These are phyloP conservation scores for Eutolmus rufibarbis DNA, from an alignment of 2,888 invertebrate genomes.

Conservation along the genomic window DNA sequence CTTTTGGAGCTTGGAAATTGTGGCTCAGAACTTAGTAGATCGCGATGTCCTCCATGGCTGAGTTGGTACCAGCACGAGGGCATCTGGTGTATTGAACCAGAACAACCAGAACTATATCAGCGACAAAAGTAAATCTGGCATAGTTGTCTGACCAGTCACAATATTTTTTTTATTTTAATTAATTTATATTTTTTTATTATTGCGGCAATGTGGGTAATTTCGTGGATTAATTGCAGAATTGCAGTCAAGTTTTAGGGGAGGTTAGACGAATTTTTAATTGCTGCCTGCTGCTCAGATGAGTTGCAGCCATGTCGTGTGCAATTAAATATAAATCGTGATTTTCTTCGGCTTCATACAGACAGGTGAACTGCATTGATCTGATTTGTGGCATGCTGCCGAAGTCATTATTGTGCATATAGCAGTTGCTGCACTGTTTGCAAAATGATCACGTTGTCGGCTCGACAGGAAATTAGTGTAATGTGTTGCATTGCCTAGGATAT, in stretches of 20 bases:
- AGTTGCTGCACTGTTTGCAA: not conserved
- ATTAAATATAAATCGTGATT: not conserved
- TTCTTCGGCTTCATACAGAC: not conserved
- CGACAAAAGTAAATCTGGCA: not conserved
- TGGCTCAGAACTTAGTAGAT: not conserved
- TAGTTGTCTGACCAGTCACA: not conserved
- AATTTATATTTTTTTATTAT: not conserved
- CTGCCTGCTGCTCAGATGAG: not conserved
- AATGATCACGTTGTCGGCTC: not conserved
- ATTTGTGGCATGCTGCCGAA: not conserved
- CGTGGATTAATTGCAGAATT: not conserved
- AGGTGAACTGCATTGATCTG: not conserved
- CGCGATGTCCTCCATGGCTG: not conserved
- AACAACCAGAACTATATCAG: not conserved
- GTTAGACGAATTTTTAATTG: not conserved
- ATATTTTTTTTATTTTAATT: not conserved
- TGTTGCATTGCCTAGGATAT: not conserved
- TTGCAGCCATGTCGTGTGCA: not conserved
- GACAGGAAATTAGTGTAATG: not conserved
- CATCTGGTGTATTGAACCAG: not conserved
- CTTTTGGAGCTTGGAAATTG: not conserved
- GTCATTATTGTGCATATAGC: not conserved
- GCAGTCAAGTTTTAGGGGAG: not conserved
- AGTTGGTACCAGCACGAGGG: not conserved
- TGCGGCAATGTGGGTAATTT: not conserved